Percentiles rank a stretch among this genome's conserved stretches.
Conservation (phyloP, 2,888 invertebrate species). For the Agrochola lychnidis region DNA sequence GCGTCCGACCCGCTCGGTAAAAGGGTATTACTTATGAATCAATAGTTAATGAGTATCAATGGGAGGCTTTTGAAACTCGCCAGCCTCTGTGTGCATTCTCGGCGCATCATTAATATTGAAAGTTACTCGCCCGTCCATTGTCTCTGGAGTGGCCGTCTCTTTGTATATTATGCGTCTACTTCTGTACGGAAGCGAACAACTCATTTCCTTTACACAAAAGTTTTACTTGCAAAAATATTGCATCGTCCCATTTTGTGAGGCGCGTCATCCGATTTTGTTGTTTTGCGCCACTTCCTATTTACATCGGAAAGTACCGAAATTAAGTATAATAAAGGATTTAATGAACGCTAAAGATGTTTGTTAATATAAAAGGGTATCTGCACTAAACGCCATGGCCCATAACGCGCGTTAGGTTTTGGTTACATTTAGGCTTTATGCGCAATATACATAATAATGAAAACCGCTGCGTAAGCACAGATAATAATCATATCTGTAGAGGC, state of each 20-base stretch:
- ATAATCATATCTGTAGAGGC: slow-evolving; percentile 69
- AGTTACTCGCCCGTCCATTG: slow-evolving; percentile 86
- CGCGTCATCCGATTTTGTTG: slow-evolving; percentile 57
- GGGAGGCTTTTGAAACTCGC: slow-evolving; percentile 86
- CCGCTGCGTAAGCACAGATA: slow-evolving; percentile 73
- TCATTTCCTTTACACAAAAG: slow-evolving; percentile 86
- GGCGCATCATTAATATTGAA: slow-evolving; percentile 90
- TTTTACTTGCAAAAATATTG: slow-evolving; percentile 80
- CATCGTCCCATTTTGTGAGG: slow-evolving; percentile 68
- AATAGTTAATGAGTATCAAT: slow-evolving; percentile 90
- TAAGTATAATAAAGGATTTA: slow-evolving; percentile 51
- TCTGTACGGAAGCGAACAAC: slow-evolving; percentile 82
- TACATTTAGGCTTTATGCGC: slow-evolving; percentile 64
- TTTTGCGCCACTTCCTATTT: slow-evolving; percentile 41
- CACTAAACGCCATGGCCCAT: slow-evolving; percentile 49
- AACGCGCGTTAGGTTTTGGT: slow-evolving; percentile 60
- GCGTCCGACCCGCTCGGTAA: slow-evolving; percentile 81
- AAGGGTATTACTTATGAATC: slow-evolving; percentile 90
- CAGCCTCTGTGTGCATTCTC: slow-evolving; percentile 86
- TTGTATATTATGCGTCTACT: slow-evolving; percentile 85
- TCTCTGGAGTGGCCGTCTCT: slow-evolving; percentile 85
- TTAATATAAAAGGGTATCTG: slow-evolving; percentile 56
- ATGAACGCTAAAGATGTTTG: slow-evolving; percentile 57
- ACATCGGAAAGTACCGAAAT: slow-evolving; percentile 44
- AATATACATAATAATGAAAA: slow-evolving; percentile 71